phyloP scores from a whole-genome alignment of 2,888 invertebrate genomes.

The Athalia circularis region DNA sequence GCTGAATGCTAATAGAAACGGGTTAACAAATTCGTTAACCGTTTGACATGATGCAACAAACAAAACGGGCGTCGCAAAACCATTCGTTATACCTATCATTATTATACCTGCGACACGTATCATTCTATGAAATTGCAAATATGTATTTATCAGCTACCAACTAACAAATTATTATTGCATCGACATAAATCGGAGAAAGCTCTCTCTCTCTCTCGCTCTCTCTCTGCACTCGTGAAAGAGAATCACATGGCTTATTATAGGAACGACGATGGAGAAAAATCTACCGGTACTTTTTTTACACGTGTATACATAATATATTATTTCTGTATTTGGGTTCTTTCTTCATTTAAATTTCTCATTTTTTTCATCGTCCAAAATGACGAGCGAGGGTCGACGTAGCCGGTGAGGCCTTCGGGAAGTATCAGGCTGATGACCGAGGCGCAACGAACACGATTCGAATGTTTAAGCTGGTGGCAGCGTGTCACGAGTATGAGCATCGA shows the following conservation, averaged over 20 bases:
- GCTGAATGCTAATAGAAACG: constrained; percentile 21
- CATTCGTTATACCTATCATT: background rate
- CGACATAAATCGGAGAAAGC: no score
- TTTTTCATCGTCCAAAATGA: background rate
- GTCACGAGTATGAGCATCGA: constrained; percentile 1
- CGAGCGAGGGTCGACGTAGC: background rate
- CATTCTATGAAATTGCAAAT: no score
- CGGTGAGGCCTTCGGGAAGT: background rate
- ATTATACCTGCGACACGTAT: background rate
- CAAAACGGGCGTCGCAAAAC: background rate
- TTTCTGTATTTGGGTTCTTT: background rate
- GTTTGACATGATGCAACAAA: constrained; percentile 20
- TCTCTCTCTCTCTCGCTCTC: no score
- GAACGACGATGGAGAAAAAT: no score
- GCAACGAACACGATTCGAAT: constrained; percentile 20
- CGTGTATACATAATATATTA: background rate
- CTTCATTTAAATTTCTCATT: background rate
- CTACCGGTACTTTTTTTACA: no score
- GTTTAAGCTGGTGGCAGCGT: background rate
- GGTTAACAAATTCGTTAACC: background rate
- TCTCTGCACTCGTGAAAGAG: no score
- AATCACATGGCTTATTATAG: no score
- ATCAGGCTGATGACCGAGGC: constrained; percentile 15
- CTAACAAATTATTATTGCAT: no score
- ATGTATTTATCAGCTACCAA: no score